These are phyloP conservation scores for Coluber constrictor DNA, from an alignment of 2,797 vertebrate species.

Conservation along the genomic window DNA sequence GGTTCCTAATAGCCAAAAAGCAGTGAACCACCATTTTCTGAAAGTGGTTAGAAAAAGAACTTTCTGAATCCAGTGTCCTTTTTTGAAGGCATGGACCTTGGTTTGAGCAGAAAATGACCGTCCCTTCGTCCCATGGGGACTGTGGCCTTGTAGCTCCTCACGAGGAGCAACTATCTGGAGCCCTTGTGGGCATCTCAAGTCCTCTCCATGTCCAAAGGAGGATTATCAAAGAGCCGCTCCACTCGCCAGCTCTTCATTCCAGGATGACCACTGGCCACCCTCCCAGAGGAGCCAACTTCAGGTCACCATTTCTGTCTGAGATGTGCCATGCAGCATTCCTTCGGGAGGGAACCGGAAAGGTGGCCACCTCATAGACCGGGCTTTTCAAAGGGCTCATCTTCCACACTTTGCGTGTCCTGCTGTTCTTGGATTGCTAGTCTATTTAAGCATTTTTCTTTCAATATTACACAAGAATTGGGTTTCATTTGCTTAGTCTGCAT, in stretches of 20 bases:
- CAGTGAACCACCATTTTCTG: background rate
- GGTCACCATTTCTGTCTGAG: background rate
- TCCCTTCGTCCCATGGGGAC: background rate
- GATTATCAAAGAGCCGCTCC: background rate
- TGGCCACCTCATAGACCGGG: conserved; percentile 65
- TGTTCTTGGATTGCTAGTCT: conserved; percentile 43
- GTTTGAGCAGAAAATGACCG: background rate
- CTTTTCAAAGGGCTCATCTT: conserved; percentile 57
- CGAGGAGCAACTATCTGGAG: background rate
- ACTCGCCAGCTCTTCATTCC: background rate
- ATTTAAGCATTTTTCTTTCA: conserved; percentile 46
- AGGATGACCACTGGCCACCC: rapidly evolving
- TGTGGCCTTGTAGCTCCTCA: background rate
- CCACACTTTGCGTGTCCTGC: conserved; percentile 39
- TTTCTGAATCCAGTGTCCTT: background rate
- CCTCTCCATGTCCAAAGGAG: background rate
- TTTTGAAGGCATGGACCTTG: background rate
- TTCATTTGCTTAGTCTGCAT: conserved; percentile 56
- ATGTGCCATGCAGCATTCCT: conserved; percentile 49
- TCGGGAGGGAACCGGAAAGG: conserved; percentile 68
- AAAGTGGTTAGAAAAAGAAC: background rate
- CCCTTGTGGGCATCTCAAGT: background rate
- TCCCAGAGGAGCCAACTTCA: background rate
- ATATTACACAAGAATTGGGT: conserved; percentile 55
- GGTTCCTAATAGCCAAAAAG: background rate